Base-by-base conservation (phyloP, 2,113 vertebrate species). In the Aythya baeri region DNA sequence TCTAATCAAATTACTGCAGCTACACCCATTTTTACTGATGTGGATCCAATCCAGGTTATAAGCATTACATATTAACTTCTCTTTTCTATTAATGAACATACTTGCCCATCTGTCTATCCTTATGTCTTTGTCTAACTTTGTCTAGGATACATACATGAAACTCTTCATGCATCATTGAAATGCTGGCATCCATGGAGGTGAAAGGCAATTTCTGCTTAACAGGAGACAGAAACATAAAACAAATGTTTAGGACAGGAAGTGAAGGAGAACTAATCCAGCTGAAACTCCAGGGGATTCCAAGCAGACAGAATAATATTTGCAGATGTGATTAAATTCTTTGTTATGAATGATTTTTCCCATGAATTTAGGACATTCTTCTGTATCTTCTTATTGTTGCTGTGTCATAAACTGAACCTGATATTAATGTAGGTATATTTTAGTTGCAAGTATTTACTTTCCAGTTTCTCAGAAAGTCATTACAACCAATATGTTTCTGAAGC, bases 231-330 rank as follows among this genome's bases (percentile, higher is more conserved):
- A 94, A 92, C 61, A 86, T 82, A 81, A 95, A 96, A 67, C 61
- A 81, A 96, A 92, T 84, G 46, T 92, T 94, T 94, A 91, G 91
- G 86, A 86, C 80, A 93, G 88, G 91, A 97, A 95, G 83, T 88
- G 88, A 94, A 93, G 72, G 86, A 88, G 83, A 96, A 93, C 94
- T 94, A 96, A 96, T 88, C 91, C 91, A 86, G 68, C 73, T 52
- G 57, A 96, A 96, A 92, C 85, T 90, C 91, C 34, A 91, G 59
- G 32, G 73, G n/a, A 34, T 92, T 97, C 76, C 91, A 96, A 88
- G 61, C 61, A 94, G 91, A 95, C 76, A 88, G 76, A 95, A 92
- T 92, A 93, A 92, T 93, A 94, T 90, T 95, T 95, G 88, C 61
- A 90, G 86, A 94, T 75, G 68, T 86, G 92, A 93, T 78, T 95